phyloP scores from a whole-genome alignment of 1,140 invertebrate genomes.

The Palaemon carinicauda region DNA sequence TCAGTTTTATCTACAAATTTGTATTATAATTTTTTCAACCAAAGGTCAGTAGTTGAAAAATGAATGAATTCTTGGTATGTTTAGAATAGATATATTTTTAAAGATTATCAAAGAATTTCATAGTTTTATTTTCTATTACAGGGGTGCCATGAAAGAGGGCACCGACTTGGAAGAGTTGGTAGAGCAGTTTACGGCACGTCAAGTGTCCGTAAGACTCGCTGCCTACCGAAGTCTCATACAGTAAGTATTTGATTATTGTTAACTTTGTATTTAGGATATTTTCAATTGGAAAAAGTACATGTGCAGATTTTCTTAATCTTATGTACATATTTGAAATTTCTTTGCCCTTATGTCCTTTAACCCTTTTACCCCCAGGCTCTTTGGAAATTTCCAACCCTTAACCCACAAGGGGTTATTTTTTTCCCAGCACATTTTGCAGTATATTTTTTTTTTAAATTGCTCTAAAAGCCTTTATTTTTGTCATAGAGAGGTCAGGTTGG shows the following conservation, averaged over 20 bases:
- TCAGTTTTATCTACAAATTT: too few relatives aligned
- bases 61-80: neutral
- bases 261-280: too few relatives aligned
- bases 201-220: slow-evolving; percentile 11
- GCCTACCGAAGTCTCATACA: slow-evolving; percentile 14
- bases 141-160: slow-evolving; percentile 19
- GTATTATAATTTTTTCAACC: too few relatives aligned
- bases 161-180: slow-evolving; percentile 21
- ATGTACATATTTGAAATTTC: neutral
- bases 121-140: neutral
- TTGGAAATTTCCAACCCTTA: neutral
- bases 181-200: slow-evolving; percentile 17
- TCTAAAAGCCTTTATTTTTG: too few relatives aligned
- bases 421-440: too few relatives aligned
- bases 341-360: neutral
- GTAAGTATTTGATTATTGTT: slow-evolving; percentile 33
- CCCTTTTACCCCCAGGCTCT: too few relatives aligned
- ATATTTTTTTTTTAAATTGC: too few relatives aligned
- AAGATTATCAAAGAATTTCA: neutral
- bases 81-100: neutral
- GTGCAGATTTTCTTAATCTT: neutral
- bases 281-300: too few relatives aligned
- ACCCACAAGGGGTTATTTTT: neutral
- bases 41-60: too few relatives aligned
- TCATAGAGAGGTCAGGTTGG: too few relatives aligned